phyloP scores from a whole-genome alignment of 2,888 invertebrate genomes.

The Ptychoptera albimana region DNA sequence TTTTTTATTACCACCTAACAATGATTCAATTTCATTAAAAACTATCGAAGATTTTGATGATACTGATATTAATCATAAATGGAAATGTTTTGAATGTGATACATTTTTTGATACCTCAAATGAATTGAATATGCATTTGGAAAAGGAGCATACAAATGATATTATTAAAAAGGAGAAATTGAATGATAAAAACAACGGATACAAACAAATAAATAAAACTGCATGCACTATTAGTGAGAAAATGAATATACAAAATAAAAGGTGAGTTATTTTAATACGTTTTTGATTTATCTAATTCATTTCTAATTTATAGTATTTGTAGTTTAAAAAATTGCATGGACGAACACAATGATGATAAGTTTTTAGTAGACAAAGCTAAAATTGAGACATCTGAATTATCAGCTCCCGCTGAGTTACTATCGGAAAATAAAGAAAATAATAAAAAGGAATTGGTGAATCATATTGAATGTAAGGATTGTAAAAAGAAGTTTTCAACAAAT shows the following conservation, averaged over 20 bases:
- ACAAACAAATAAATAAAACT: constrained; percentile 4
- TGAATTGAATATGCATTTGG: constrained; percentile 42
- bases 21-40: constrained; percentile 6
- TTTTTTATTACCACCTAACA: constrained; percentile 27
- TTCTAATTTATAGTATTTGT: background rate
- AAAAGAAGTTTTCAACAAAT: constrained; percentile 4
- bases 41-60: no score
- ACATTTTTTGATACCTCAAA: constrained; percentile 37
- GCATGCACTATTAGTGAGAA: constrained; percentile 7
- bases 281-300: no score
- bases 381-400: background rate
- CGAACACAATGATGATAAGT: constrained; percentile 8
- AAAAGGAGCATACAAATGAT: constrained; percentile 30
- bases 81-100: constrained; percentile 48
- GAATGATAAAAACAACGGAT: background rate
- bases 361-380: background rate
- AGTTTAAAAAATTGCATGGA: constrained; percentile 13
- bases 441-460: constrained; percentile 7
- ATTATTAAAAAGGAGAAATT: constrained; percentile 9
- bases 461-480: constrained; percentile 16
- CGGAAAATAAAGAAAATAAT: constrained; percentile 6
- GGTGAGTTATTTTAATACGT: no score
- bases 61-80: constrained; percentile 28
- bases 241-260: no score
- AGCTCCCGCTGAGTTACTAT: background rate